Evolutionary conservation across 2,888 invertebrate genomes (phyloP).

Genomic region (Coremacera marginata): DNA sequence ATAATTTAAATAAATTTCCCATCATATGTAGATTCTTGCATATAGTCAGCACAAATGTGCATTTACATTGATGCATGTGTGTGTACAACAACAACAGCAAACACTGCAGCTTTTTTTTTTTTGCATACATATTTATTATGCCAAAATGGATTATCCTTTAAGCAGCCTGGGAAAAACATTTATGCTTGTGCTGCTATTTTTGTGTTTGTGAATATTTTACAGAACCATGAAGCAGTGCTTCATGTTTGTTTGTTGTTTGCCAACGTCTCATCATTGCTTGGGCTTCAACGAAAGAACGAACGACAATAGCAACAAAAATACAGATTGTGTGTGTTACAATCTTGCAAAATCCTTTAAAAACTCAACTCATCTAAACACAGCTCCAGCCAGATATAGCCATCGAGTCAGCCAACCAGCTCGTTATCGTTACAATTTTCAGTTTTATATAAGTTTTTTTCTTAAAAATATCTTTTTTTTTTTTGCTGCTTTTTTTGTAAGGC

Average conservation of each 20-base stretch:
- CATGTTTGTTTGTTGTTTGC: conserved; percentile 24
- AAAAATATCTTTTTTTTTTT: neutral
- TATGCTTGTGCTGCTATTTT: conserved; percentile 60
- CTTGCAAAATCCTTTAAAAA: too few species aligned
- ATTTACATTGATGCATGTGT: conserved; percentile 25
- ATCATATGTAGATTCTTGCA: conserved; percentile 10
- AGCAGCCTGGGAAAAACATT: conserved; percentile 58
- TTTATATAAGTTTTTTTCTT: neutral
- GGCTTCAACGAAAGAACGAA: neutral
- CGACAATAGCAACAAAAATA: too few species aligned
- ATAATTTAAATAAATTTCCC: conserved; percentile 34
- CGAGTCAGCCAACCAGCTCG: neutral
- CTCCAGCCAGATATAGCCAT: too few species aligned
- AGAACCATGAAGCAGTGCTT: conserved; percentile 11
- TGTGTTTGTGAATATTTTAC: conserved; percentile 44
- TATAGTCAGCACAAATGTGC: neutral
- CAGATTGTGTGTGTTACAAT: neutral
- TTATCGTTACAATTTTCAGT: neutral
- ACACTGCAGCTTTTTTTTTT: neutral
- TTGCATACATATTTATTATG: conserved; percentile 56
- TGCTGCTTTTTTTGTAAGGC: neutral
- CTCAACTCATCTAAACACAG: too few species aligned
- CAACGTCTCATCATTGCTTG: conserved; percentile 44
- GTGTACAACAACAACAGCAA: neutral
- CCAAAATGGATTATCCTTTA: conserved; percentile 64